These are phyloP conservation scores for Silurus meridionalis DNA, from an alignment of 2,113 vertebrate genomes.

Conservation along the genomic window DNA sequence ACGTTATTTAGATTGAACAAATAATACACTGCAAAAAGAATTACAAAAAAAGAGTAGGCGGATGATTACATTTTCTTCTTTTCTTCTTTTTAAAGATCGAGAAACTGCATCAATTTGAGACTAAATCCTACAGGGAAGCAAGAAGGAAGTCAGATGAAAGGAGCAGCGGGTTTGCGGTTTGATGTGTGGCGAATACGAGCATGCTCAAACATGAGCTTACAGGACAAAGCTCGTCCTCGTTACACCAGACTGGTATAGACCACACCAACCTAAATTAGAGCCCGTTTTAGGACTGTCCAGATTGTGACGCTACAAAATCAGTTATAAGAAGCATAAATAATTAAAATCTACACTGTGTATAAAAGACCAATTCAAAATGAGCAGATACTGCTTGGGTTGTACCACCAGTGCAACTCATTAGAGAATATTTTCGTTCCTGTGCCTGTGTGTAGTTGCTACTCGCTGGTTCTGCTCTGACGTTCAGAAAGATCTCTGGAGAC, in stretches of 20 bases:
- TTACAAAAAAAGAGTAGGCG: neutral
- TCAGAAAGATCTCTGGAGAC: slow-evolving; percentile 49
- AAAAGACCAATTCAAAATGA: neutral
- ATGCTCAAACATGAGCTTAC: neutral
- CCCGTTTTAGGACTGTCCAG: neutral
- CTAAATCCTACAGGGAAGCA: neutral
- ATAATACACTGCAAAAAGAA: neutral
- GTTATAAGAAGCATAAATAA: neutral
- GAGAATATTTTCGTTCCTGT: neutral
- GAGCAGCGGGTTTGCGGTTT: neutral
- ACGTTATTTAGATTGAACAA: neutral
- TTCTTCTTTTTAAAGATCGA: neutral
- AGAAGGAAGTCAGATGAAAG: neutral
- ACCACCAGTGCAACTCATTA: neutral
- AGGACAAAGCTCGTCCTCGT: neutral
- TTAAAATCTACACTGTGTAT: neutral
- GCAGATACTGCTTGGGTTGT: neutral
- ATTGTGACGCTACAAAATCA: neutral
- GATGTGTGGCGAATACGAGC: neutral
- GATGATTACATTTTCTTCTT: neutral
- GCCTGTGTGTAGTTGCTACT: neutral
- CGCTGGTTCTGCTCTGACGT: slow-evolving; percentile 31
- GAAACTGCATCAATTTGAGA: neutral
- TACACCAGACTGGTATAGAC: neutral
- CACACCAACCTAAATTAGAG: neutral